These are phyloP conservation scores for Microctonus aethiopoides DNA, from an alignment of 2,888 invertebrate species.

Conservation along the genomic window DNA sequence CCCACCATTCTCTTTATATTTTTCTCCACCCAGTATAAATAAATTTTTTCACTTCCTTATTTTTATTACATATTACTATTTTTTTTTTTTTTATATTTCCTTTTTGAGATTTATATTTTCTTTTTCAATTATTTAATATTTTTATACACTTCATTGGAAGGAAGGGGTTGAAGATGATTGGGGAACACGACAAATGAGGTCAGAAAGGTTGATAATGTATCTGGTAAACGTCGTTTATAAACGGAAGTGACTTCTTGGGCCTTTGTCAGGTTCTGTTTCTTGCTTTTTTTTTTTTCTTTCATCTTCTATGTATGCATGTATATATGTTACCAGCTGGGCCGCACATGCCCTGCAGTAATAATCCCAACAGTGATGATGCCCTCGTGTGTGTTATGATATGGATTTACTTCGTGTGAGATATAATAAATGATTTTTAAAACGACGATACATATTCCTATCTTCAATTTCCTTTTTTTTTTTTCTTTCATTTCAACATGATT, in stretches of 20 bases:
- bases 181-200: constrained; percentile 10
- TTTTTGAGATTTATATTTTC: background rate
- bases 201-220: constrained; percentile 24
- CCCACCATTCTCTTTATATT: background rate
- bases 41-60: no score
- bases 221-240: constrained; percentile 58
- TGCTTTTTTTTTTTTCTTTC: constrained; percentile 21
- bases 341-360: constrained; percentile 52
- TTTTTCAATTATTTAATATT: background rate
- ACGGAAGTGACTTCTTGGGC: constrained; percentile 61
- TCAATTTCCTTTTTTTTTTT: no score
- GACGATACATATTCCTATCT: no score
- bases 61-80: no score
- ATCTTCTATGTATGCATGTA: constrained; percentile 17
- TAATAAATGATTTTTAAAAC: no score
- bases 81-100: no score
- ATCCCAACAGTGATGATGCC: constrained; percentile 34
- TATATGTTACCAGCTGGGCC: constrained; percentile 54
- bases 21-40: no score
- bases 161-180: background rate
- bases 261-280: constrained; percentile 16
- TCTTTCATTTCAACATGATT: background rate
- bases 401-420: background rate
- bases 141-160: no score
- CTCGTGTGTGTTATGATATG: constrained; percentile 24